Conservation (phyloP, 2,888 invertebrate species). For the Eupithecia subfuscata region DNA sequence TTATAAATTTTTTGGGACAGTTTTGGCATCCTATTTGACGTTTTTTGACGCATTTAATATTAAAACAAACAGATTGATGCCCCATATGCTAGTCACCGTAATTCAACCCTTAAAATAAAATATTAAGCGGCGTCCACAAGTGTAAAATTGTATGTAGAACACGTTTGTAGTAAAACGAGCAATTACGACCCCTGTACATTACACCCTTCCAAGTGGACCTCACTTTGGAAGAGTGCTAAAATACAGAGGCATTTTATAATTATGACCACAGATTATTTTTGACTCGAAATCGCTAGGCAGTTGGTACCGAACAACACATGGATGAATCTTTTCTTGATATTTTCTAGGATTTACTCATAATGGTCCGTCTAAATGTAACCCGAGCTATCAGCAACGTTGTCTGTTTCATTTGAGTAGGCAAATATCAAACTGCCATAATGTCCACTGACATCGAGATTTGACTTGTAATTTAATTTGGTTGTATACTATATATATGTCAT, state of each 20-base stretch:
- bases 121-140: constrained; percentile 23
- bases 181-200: constrained; percentile 13
- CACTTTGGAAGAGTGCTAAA: constrained; percentile 21
- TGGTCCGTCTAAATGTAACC: not conserved
- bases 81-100: constrained; percentile 14
- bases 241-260: not conserved
- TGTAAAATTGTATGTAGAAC: constrained; percentile 31
- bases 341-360: not conserved
- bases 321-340: not conserved
- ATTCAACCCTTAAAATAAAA: constrained; percentile 33
- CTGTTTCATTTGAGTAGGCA: not conserved
- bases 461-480: too few species aligned
- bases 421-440: too few species aligned
- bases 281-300: not conserved
- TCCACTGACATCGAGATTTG: too few species aligned
- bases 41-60: not conserved
- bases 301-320: not conserved
- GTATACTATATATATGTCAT: too few species aligned
- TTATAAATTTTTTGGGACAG: not conserved
- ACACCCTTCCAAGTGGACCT: constrained; percentile 19
- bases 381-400: not conserved
- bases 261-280: not conserved
- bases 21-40: not conserved
- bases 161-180: constrained; percentile 14
- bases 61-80: constrained; percentile 7